Conservation (phyloP, 92 coral and sea anemone species). For the Epizoanthus rinbou region DNA sequence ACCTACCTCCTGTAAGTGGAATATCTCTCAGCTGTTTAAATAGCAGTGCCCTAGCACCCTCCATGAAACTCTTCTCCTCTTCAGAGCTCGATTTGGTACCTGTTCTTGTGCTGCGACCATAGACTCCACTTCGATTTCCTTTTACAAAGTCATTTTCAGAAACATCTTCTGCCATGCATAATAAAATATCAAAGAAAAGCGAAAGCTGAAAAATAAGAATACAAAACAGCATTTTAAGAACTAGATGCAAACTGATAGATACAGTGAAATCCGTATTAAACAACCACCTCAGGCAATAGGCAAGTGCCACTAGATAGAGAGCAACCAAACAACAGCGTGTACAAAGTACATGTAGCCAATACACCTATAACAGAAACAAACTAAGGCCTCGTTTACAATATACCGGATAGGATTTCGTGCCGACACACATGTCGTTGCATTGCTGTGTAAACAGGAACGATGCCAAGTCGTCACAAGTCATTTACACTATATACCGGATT, state of each 20-base stretch:
- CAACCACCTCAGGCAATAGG: too few species aligned
- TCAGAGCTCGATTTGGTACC: constrained; percentile 64
- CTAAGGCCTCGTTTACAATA: too few species aligned
- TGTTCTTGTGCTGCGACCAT: constrained; percentile 86
- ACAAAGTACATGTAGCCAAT: too few species aligned
- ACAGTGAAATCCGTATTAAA: too few species aligned
- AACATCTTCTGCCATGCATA: constrained; percentile 79
- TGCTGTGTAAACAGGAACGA: too few species aligned
- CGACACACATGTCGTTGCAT: too few species aligned
- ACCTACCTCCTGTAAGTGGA: constrained; percentile 73
- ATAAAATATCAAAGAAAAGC: constrained; percentile 83
- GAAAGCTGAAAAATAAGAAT: constrained; percentile 61
- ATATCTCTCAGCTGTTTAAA: constrained; percentile 83
- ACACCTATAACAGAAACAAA: too few species aligned
- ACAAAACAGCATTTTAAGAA: background rate
- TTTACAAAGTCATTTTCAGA: constrained; percentile 75
- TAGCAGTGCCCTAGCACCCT: constrained; percentile 68
- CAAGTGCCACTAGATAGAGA: too few species aligned
- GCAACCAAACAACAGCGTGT: too few species aligned
- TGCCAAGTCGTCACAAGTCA: too few species aligned
- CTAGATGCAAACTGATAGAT: background rate
- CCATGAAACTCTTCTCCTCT: constrained; percentile 65
- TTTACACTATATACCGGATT: too few species aligned
- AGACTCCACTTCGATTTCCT: constrained; percentile 82
- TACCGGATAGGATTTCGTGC: too few species aligned